These are phyloP conservation scores for Tricholaema leucomelas DNA, from an alignment of 2,113 vertebrate species.

Conservation along the genomic window DNA sequence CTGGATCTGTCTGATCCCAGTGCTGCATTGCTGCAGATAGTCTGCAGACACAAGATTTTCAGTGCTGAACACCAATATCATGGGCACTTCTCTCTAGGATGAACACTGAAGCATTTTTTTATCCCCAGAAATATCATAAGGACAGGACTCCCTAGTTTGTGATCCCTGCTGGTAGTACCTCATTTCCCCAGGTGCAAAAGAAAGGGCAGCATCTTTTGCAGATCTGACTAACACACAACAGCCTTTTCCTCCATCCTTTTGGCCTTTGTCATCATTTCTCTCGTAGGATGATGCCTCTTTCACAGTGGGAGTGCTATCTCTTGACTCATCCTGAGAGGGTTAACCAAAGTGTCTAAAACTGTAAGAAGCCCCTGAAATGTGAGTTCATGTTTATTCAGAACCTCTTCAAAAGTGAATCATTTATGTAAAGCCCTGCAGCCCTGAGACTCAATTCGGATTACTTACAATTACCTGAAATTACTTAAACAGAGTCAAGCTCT, in stretches of 20 bases:
- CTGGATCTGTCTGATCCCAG: background rate
- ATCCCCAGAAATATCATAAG: background rate
- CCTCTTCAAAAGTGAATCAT: background rate
- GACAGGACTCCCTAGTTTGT: background rate
- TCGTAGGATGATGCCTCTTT: background rate
- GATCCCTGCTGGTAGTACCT: background rate
- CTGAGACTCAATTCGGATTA: slow-evolving; percentile 57
- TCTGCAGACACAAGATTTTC: background rate
- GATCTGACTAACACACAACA: background rate
- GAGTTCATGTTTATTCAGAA: slow-evolving; percentile 56
- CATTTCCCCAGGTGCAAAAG: background rate
- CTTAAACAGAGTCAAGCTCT: slow-evolving; percentile 49
- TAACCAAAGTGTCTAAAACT: background rate
- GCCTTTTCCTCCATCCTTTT: background rate
- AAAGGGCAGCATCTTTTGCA: background rate
- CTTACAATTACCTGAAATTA: slow-evolving; percentile 57
- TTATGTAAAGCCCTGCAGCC: slow-evolving; percentile 55
- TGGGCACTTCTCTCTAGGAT: background rate
- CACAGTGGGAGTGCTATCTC: background rate
- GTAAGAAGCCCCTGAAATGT: background rate
- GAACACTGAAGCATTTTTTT: background rate
- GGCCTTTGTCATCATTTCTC: background rate
- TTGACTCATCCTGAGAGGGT: background rate
- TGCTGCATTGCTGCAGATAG: background rate
- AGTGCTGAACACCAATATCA: background rate